These are phyloP conservation scores for Tympanuchus pallidicinctus DNA, from an alignment of 2,113 vertebrate genomes.

Conservation along the genomic window DNA sequence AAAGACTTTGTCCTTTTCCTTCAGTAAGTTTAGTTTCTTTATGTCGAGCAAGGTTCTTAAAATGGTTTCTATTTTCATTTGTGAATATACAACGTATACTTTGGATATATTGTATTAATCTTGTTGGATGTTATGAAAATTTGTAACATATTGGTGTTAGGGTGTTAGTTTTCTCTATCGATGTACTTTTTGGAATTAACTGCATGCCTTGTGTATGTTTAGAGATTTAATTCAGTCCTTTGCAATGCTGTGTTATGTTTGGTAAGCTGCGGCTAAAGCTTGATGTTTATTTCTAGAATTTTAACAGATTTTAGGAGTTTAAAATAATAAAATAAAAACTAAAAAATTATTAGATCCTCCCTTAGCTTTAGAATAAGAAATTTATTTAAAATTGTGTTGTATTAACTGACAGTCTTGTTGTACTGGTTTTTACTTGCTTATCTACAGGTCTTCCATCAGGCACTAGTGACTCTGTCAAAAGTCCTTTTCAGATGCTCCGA, in stretches of 20 bases:
- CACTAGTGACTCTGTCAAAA: slow-evolving; percentile 79
- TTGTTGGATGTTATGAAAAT: background rate
- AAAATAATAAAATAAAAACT: background rate
- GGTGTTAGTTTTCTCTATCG: background rate
- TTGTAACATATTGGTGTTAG: background rate
- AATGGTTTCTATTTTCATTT: background rate
- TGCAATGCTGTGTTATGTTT: background rate
- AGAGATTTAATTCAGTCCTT: background rate
- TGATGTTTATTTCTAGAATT: background rate
- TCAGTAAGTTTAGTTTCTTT: background rate
- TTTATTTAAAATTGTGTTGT: background rate
- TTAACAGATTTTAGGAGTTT: background rate
- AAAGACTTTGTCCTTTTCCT: background rate
- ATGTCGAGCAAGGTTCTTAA: background rate
- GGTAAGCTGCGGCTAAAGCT: background rate
- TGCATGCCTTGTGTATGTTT: background rate
- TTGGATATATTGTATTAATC: background rate
- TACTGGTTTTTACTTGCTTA: background rate
- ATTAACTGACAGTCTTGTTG: background rate
- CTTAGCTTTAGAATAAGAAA: background rate
- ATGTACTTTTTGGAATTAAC: background rate
- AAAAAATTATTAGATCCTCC: background rate
- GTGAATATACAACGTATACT: background rate
- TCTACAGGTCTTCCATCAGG: slow-evolving; percentile 76
- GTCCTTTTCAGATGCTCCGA: slow-evolving; percentile 86